These are phyloP conservation scores for Antechinus flavipes DNA, from an alignment of 2,113 vertebrate genomes.

Conservation along the genomic window DNA sequence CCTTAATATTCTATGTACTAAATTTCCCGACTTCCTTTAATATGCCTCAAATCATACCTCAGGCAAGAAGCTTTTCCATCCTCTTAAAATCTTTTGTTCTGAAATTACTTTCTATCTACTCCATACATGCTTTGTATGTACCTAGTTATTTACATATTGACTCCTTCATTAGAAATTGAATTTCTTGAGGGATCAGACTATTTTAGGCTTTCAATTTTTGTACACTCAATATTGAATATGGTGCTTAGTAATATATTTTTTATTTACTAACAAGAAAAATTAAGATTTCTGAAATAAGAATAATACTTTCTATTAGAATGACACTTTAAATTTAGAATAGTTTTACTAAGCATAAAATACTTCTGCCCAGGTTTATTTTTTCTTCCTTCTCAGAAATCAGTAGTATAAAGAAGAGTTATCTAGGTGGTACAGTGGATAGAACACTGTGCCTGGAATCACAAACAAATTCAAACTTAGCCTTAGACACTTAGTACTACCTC, in stretches of 20 bases:
- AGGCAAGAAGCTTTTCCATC: neutral
- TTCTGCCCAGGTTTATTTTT: neutral
- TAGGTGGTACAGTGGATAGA: neutral
- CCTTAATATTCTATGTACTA: neutral
- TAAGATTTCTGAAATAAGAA: neutral
- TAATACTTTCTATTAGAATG: neutral
- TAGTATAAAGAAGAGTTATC: neutral
- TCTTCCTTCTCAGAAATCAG: neutral
- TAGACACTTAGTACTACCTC: neutral
- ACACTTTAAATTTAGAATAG: neutral
- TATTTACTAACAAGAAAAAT: neutral
- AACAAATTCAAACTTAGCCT: neutral
- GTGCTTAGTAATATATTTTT: neutral
- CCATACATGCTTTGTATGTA: neutral
- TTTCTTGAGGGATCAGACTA: neutral
- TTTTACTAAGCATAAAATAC: neutral
- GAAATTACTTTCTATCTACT: neutral
- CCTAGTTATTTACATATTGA: neutral
- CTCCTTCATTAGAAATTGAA: neutral
- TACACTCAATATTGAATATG: neutral
- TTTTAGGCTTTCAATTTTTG: neutral
- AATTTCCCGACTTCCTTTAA: neutral
- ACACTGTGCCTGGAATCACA: neutral
- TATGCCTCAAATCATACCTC: neutral
- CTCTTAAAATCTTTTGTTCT: neutral